These are phyloP conservation scores for Phylloscopus whistleri DNA, from an alignment of 2,113 vertebrate genomes.

Conservation along the genomic window DNA sequence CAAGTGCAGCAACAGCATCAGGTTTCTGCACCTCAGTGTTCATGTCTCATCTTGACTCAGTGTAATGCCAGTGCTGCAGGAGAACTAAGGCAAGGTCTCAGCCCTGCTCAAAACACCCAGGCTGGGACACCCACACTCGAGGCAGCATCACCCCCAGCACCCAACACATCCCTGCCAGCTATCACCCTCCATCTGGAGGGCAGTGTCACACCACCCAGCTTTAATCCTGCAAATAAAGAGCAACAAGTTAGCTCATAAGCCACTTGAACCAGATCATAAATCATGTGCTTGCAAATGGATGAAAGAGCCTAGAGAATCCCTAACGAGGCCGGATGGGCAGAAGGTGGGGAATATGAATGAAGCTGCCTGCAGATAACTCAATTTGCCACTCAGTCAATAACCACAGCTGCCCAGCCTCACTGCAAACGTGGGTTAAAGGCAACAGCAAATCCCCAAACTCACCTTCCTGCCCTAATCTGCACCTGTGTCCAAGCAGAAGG, in stretches of 20 bases:
- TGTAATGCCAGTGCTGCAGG: background rate
- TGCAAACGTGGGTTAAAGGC: background rate
- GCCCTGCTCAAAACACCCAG: background rate
- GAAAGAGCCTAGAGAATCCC: background rate
- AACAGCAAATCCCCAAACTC: background rate
- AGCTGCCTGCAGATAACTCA: background rate
- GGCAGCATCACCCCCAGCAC: background rate
- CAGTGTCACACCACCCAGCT: fast-evolving
- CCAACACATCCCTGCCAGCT: background rate
- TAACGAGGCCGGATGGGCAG: conserved; percentile 12
- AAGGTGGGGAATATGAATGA: conserved; percentile 19
- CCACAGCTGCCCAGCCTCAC: background rate
- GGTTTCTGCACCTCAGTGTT: fast-evolving
- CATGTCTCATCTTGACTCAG: fast-evolving
- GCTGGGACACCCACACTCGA: fast-evolving
- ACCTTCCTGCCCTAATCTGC: background rate
- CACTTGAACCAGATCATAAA: background rate
- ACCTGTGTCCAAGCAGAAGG: background rate
- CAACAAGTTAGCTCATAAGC: background rate
- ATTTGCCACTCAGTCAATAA: background rate
- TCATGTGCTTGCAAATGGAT: background rate
- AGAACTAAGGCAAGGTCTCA: background rate
- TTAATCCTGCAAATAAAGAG: background rate
- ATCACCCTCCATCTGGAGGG: background rate
- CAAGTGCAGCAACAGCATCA: background rate